Conservation (phyloP, 1,140 invertebrate species). For the Vanessa atalanta region DNA sequence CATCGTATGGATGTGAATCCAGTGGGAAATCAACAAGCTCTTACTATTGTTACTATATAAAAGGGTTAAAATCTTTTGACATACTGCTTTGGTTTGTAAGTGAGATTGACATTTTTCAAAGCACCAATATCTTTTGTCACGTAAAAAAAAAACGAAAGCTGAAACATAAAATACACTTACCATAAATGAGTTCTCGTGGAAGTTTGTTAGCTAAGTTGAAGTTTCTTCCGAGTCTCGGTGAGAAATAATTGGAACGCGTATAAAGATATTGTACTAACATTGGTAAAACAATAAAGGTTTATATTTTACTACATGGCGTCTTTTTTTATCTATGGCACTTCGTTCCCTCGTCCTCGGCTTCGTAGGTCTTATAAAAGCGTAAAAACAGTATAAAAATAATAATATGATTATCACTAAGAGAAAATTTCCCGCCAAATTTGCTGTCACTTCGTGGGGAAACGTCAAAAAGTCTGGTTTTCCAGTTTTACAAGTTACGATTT, state of each 20-base stretch:
- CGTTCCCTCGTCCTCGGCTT: background rate
- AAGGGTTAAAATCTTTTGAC: too few relatives aligned
- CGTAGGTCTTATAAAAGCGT: constrained; percentile 5
- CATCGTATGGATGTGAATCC: too few relatives aligned
- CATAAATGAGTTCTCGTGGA: constrained; percentile 56
- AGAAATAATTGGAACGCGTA: constrained; percentile 36
- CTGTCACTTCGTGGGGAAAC: constrained; percentile 14
- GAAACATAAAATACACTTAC: constrained; percentile 36
- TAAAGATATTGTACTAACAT: constrained; percentile 18
- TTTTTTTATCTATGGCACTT: constrained; percentile 9
- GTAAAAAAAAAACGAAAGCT: too few relatives aligned
- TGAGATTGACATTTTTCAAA: too few relatives aligned
- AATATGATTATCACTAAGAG: background rate
- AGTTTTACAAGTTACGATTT: background rate
- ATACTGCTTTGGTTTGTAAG: too few relatives aligned
- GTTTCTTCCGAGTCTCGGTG: constrained; percentile 58
- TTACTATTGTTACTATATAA: too few relatives aligned
- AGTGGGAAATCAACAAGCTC: too few relatives aligned
- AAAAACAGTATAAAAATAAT: background rate
- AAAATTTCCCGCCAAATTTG: constrained; percentile 14
- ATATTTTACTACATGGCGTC: constrained; percentile 23
- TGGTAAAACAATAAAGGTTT: constrained; percentile 22
- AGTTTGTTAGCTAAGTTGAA: constrained; percentile 62
- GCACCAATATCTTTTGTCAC: too few relatives aligned
- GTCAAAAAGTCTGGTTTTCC: constrained; percentile 3